Base-by-base conservation (phyloP, 2,888 invertebrate genomes). In the Tiphia femorata region DNA sequence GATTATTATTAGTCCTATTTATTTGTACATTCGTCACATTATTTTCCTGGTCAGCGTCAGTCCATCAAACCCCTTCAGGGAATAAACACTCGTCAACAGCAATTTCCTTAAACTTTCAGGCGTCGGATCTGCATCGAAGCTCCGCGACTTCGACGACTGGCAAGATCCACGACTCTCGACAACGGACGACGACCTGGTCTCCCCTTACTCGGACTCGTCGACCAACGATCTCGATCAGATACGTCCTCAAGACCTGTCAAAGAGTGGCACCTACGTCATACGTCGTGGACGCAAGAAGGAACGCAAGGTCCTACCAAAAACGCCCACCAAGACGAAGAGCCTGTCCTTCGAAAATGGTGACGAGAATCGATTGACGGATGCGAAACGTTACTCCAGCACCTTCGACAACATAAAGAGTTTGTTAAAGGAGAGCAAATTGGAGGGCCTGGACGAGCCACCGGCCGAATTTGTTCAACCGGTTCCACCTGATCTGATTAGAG, bases 201-300 rank as follows among this genome's bases (percentile, higher is more conserved):
- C 92, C 0, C 90, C 92, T 3, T 88, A 87, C 67, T 91, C 91
- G 4, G 91, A 92, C 76, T 87, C 87, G 0, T 87, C 83, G 19
- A 80, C 81, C 17, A 83, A 83, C 55, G 82, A 83, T 14, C 72
- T 82, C 3, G 83, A 83, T 41, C 77, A 80, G n/a, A 72, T 82
- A 29, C 76, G 77, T 6, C 80, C 79, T 0, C 79, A 79, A 23
- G 88, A 87, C 64, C 82, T 89, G 73, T 86, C 87, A 25, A 86
- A 87, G 29, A 87, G 88, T 60, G 93, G 93, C 23, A 94, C 94
- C n/a, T 94, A 94, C 77, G 90, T 94, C 30, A 92, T 94, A 58
- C 86, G 94, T 38, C 89, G 91, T 62, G 92, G 92, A 43, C 89
- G 91, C 75, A 87, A 82, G 50, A 82, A 87, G 69, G 90, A 90